Base-by-base conservation (phyloP, 1,140 invertebrate genomes). In the Cotesia glomerata region DNA sequence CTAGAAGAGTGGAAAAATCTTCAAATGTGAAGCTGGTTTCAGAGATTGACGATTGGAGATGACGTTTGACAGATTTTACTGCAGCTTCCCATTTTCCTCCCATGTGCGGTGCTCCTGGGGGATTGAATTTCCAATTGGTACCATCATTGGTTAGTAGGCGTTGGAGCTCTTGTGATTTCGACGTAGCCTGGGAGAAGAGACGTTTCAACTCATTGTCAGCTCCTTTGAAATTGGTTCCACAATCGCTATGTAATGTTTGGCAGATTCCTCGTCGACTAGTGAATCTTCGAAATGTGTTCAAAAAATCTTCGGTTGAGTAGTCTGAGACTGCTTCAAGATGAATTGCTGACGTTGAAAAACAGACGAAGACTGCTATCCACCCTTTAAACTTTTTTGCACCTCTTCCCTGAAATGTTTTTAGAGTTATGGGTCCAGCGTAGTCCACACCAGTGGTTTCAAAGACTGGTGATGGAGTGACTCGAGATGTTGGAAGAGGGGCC, bases 51-150 rank as follows among this genome's bases (percentile, higher is more conserved):
- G 75, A 14, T 1, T 26, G 26, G 0, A 84, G 58, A 67, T 83
- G 82, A 14, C 62, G 65, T 68, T 86, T 86, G 0, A 79, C 72
- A 5, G 5, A 69, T 39, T 66, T 69, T 0, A 86, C 78, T 3
- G 74, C 80, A 5, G 78, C 75, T 73, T 87, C 85, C 79, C 84
- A 85, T 7, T 74, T 39, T 58, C 71, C 74, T 3, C 71, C 71
- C 56, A 75, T 67, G 18, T 85, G 79, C 7, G 84, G 82, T 13
- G 82, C 77, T 4, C 34, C 13, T 7, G 85, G 79, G 2, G 84
- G 82, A 67, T 79, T 84, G 69, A 86, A 84, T 9, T 79, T 39
- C 83, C 85, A 87, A 39, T 75, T 26, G 0, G 84, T 80, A 45
- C 72, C 74, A 59, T 81, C 56, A 1, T 56, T 49, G n/a, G 54